Conservation (phyloP, 2,797 vertebrate species). For the Coluber constrictor region DNA sequence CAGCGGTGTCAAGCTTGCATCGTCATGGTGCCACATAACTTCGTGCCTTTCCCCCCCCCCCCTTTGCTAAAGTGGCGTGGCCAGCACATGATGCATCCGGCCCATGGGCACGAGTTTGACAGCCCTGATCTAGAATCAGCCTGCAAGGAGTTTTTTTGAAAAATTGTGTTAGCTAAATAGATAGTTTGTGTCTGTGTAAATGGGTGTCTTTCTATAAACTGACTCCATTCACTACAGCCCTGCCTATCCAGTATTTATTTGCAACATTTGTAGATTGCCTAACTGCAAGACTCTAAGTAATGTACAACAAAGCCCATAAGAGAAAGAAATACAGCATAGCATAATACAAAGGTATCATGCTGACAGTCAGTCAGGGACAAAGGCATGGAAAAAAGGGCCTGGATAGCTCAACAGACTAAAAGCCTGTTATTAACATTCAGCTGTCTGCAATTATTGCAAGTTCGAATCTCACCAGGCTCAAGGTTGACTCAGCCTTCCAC, state of each 20-base stretch:
- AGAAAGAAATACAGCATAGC: background rate
- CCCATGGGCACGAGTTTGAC: no score
- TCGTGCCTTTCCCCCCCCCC: no score
- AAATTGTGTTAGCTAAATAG: background rate
- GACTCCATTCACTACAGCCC: background rate
- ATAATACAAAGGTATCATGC: background rate
- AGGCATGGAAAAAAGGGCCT: background rate
- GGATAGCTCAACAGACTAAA: no score
- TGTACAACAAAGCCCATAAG: background rate
- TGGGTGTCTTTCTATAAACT: background rate
- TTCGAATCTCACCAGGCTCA: no score
- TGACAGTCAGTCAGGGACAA: background rate
- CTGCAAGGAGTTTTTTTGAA: background rate
- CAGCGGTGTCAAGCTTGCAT: no score
- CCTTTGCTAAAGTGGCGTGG: no score
- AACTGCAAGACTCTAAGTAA: background rate
- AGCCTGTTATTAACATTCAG: no score
- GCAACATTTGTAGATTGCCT: background rate
- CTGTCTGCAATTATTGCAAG: no score
- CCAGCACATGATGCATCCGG: no score
- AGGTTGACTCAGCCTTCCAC: no score
- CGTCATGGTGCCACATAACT: no score
- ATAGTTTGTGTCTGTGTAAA: background rate
- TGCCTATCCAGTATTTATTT: background rate
- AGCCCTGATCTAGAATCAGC: no score